Evolutionary conservation across 2,113 vertebrate species (phyloP), one percentile per base, ranked within the genome.

Genomic region (Etheostoma spectabile): DNA sequence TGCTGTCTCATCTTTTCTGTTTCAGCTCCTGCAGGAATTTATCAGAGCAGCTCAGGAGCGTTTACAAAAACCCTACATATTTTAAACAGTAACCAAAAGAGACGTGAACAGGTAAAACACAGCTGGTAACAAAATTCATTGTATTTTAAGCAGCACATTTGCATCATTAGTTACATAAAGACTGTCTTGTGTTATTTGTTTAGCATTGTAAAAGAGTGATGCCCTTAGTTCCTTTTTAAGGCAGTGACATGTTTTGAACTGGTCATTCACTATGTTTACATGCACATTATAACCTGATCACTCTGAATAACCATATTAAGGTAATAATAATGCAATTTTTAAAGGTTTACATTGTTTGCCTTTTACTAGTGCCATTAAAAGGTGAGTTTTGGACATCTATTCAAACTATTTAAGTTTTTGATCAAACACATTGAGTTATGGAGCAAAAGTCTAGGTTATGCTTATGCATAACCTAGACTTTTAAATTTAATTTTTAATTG

Each of bases 221-320:
- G 87, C 79, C 83, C 79, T 83, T 83, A 35, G 52, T 76, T 90
- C 27, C 73, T 68, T 77, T 82, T 86, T 91, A 93, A 94, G 92
- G 92, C 92, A 84, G 83, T 89, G 60, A 78, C 42, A 81, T 57
- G 18, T 75, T 66, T 71, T 79, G 30, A 78, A 45, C 46, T 49
- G 3, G 42, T 74, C 46, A 18, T 3, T 57, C 33, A 19, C 15
- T 46, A 24, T 74, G 24, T 74, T 85, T 46, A 69, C 80, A 78
- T 80, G 72, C 75, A 83, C 79, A 75, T 79, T 42, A 42, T 38
- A 63, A 70, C 7, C 18, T 12, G 4, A 22, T 38, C 4, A 38
- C 4, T 22, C 11, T 53, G 11, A 53, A 15, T 61, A 49, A 59
- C 13, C n/a, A 21, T 8, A 53, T 56, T 55, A 24, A 19, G 22